Base-by-base conservation (phyloP, 2,888 invertebrate species). In the Clostera curtula region DNA sequence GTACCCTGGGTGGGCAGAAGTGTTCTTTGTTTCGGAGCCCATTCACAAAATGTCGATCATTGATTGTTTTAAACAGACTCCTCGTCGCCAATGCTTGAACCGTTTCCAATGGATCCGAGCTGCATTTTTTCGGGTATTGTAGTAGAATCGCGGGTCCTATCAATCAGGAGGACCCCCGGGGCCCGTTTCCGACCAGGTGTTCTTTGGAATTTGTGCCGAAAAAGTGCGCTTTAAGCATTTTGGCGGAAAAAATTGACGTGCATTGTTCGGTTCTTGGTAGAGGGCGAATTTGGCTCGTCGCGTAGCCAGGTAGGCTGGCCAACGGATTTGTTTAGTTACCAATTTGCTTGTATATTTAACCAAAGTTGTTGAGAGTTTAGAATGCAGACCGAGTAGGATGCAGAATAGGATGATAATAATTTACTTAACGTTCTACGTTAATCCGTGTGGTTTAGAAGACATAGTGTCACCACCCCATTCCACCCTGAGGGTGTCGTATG, bases 131-230 rank as follows among this genome's bases (percentile, higher is more conserved):
- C 55, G 26, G 51, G 59, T 53, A 67, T 69, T 69, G 50, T 64
- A 58, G 57, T 60, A 60, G 61, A 60, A 54, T 57, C 67, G 66
- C 66, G 69, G 67, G 69, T 62, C 75, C 68, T 71, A 79, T 80
- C 80, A 79, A 79, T 79, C 82, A 80, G 61, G 40, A 42, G 67
- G 74, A 73, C 79, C 83, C 83, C 82, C 69, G 73, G 75, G 82
- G 80, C 56, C 61, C 69, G 69, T 76, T 82, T 83, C 82, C 82
- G 82, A 79, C 82, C 83, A 83, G 82, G 83, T 83, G 82, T 74
- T 64, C 69, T 67, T 74, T 71, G 83, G 79, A 79, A 80, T 82
- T 79, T 71, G 76, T 62, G 57, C 70, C 76, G 75, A 77, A 74
- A 76, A 73, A 76, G 66, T 73, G 68, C 70, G 75, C 70, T 75